phyloP scores from a whole-genome alignment of 2,888 invertebrate genomes.

The Apamea crenata region DNA sequence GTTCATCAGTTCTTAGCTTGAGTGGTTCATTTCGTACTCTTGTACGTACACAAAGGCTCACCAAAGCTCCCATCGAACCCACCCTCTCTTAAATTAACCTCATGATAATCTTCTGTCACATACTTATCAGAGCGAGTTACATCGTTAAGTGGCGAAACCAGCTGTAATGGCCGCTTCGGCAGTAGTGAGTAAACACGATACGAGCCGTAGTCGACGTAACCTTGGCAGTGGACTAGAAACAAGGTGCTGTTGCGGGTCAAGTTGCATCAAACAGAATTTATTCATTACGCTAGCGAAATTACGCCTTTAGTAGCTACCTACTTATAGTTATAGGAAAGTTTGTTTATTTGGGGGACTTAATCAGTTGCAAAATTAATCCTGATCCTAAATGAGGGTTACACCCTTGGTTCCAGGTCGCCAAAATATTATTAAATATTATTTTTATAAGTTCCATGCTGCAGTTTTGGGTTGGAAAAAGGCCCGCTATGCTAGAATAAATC shows the following conservation, averaged over 20 bases:
- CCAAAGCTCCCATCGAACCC: neutral
- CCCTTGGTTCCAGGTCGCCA: neutral
- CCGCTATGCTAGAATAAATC: neutral
- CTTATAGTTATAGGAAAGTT: neutral
- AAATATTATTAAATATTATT: neutral
- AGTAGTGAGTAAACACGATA: constrained; percentile 44
- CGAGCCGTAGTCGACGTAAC: constrained; percentile 66
- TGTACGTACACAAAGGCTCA: neutral
- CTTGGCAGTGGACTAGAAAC: constrained; percentile 77
- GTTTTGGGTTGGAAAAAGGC: neutral
- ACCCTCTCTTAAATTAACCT: constrained; percentile 11
- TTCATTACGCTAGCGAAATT: constrained; percentile 19
- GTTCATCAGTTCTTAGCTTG: neutral
- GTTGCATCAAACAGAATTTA: constrained; percentile 39
- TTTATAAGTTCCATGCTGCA: neutral
- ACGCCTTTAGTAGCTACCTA: neutral
- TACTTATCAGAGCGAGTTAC: constrained; percentile 24
- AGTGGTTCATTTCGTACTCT: neutral
- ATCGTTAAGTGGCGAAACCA: constrained; percentile 35
- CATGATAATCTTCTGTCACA: constrained; percentile 15
- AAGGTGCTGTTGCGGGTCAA: constrained; percentile 45
- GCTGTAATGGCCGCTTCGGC: constrained; percentile 34
- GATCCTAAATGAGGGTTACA: neutral
- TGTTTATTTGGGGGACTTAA: neutral
- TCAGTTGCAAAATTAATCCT: neutral